These are phyloP conservation scores for Ovis canadensis DNA, from an alignment of 2,113 vertebrate species.

Conservation along the genomic window DNA sequence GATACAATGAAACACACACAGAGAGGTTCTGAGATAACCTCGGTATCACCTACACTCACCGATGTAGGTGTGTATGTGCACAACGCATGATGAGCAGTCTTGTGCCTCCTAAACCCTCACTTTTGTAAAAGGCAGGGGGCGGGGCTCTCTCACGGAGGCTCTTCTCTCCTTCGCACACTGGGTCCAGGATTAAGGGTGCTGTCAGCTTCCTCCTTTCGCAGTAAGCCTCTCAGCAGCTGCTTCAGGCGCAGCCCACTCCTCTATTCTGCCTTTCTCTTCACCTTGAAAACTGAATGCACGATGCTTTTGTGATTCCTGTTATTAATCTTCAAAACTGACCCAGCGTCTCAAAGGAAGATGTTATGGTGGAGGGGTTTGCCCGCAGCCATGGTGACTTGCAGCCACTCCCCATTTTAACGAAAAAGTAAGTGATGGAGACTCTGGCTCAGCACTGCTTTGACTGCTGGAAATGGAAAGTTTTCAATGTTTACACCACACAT, in stretches of 20 bases:
- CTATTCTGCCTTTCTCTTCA: background rate
- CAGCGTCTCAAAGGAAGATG: accelerated
- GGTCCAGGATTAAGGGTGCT: accelerated
- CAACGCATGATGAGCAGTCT: accelerated
- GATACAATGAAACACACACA: background rate
- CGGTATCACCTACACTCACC: accelerated
- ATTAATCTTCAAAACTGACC: accelerated
- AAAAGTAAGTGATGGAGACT: too few relatives aligned
- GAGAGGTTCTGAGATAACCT: background rate
- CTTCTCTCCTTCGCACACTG: accelerated
- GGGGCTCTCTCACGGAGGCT: accelerated
- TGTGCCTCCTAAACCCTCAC: accelerated
- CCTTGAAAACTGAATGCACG: background rate
- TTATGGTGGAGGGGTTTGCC: accelerated
- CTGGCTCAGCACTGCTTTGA: accelerated
- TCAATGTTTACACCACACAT: accelerated
- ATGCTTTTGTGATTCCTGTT: too few relatives aligned
- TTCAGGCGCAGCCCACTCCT: accelerated
- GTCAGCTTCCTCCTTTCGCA: accelerated
- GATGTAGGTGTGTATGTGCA: accelerated
- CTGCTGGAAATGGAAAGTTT: background rate
- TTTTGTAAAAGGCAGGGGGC: accelerated
- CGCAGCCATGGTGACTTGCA: accelerated
- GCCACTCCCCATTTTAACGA: accelerated
- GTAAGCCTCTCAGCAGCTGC: accelerated